phyloP scores from a whole-genome alignment of 2,113 vertebrate species.

The Channa maculata region DNA sequence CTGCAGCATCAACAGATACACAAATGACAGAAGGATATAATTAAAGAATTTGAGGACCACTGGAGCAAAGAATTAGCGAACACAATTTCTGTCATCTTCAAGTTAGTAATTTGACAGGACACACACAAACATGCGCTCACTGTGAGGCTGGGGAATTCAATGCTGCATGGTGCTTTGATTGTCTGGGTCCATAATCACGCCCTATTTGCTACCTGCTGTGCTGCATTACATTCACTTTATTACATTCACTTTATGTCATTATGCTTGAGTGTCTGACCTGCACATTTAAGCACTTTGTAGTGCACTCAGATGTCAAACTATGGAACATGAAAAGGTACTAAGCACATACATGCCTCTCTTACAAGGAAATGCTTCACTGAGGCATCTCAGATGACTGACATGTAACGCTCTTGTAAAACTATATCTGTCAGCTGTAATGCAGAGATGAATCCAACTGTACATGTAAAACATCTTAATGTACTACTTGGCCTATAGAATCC shows the following conservation, averaged over 20 bases:
- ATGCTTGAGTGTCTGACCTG: background rate
- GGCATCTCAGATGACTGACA: background rate
- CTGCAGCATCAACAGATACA: slow-evolving; percentile 3
- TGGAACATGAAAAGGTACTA: background rate
- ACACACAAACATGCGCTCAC: background rate
- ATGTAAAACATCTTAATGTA: background rate
- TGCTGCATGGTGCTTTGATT: slow-evolving; percentile 6
- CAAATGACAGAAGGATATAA: slow-evolving; percentile 14
- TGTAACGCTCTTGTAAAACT: background rate
- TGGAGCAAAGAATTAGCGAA: slow-evolving; percentile 58
- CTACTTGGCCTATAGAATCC: too few species aligned
- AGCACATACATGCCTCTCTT: background rate
- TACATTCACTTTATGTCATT: slow-evolving; percentile 12
- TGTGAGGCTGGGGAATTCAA: slow-evolving; percentile 24
- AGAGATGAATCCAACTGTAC: background rate
- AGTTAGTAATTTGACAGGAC: slow-evolving; percentile 18
- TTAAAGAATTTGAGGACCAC: slow-evolving; percentile 34
- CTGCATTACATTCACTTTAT: slow-evolving; percentile 10
- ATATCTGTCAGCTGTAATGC: background rate
- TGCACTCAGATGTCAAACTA: background rate
- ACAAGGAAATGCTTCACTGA: background rate
- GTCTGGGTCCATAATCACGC: slow-evolving; percentile 13
- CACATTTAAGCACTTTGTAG: background rate
- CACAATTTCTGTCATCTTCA: slow-evolving; percentile 37
- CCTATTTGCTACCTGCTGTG: background rate